Percentiles rank a stretch among this genome's conserved stretches.
These are phyloP conservation scores for Urocyon cinereoargenteus DNA, from an alignment of 2,797 vertebrate genomes.

Conservation along the genomic window DNA sequence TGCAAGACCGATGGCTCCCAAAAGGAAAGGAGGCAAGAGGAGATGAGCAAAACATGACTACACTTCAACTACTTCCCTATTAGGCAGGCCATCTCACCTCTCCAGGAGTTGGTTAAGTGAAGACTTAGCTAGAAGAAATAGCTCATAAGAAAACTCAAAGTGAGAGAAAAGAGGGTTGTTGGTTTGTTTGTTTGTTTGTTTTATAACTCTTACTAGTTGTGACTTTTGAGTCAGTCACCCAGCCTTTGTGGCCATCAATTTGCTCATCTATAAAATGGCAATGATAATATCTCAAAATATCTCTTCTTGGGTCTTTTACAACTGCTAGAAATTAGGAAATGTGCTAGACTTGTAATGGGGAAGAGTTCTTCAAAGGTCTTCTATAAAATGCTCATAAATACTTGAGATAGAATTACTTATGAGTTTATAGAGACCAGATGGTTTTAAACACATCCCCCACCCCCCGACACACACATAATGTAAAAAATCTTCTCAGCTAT, in stretches of 20 bases:
- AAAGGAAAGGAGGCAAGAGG: background rate
- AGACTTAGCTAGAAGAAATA: background rate
- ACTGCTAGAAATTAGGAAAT: background rate
- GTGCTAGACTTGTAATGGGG: background rate
- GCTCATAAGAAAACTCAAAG: background rate
- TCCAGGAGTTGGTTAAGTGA: background rate
- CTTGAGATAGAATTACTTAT: constrained; percentile 13
- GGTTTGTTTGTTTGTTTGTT: background rate
- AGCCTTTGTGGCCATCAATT: background rate
- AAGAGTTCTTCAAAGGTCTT: background rate
- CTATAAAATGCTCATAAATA: constrained; percentile 49
- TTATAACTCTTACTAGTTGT: background rate
- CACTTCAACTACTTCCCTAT: background rate
- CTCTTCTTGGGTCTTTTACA: background rate
- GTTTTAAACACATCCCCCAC: background rate
- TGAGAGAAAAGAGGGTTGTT: background rate
- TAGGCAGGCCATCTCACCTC: background rate
- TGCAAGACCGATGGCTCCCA: background rate
- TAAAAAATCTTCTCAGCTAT: background rate
- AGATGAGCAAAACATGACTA: background rate
- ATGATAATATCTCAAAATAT: background rate
- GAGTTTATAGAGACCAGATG: constrained; percentile 59
- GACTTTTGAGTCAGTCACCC: background rate
- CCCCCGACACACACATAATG: background rate
- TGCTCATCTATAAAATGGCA: background rate